phyloP scores from a whole-genome alignment of 2,797 vertebrate genomes.

The Etheostoma perlongum region DNA sequence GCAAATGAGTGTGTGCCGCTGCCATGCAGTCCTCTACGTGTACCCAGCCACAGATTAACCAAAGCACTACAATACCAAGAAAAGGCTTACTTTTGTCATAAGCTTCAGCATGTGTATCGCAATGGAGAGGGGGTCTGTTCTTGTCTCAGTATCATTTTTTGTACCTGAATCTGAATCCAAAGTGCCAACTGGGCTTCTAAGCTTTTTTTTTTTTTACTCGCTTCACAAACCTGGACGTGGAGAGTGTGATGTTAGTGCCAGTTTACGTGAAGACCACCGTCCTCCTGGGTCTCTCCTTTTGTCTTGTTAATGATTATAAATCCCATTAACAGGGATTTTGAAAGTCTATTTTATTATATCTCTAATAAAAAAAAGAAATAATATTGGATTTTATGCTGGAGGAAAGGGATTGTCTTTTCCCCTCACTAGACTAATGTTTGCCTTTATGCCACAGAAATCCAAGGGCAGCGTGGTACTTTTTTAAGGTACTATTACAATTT shows the following conservation, averaged over 20 bases:
- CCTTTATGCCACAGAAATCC: conserved; percentile 66
- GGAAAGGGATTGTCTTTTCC: conserved; percentile 58
- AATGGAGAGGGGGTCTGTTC: conserved; percentile 67
- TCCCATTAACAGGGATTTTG: conserved; percentile 65
- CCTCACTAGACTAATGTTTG: conserved; percentile 56
- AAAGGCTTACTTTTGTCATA: conserved; percentile 74
- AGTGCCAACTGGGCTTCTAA: conserved; percentile 56
- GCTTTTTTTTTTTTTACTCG: conserved; percentile 27
- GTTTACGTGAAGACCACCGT: conserved; percentile 74
- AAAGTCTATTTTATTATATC: conserved; percentile 83
- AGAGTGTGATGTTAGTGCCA: conserved; percentile 48
- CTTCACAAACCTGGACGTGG: conserved; percentile 62
- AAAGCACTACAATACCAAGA: conserved; percentile 82
- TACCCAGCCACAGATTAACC: conserved; percentile 74
- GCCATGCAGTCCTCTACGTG: conserved; percentile 7
- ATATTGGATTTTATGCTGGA: conserved; percentile 76
- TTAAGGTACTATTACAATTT: conserved; percentile 58
- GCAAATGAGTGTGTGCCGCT: conserved; percentile 87
- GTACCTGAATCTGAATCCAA: conserved; percentile 62
- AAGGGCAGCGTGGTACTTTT: conserved; percentile 65
- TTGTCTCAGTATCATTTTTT: conserved; percentile 72
- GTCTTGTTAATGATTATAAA: conserved; percentile 69
- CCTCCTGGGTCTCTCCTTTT: conserved; percentile 72
- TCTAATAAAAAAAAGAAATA: conserved; percentile 76
- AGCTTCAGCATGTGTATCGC: conserved; percentile 81